phyloP scores from a whole-genome alignment of 2,888 invertebrate species.

The Tupiocoris notatus region DNA sequence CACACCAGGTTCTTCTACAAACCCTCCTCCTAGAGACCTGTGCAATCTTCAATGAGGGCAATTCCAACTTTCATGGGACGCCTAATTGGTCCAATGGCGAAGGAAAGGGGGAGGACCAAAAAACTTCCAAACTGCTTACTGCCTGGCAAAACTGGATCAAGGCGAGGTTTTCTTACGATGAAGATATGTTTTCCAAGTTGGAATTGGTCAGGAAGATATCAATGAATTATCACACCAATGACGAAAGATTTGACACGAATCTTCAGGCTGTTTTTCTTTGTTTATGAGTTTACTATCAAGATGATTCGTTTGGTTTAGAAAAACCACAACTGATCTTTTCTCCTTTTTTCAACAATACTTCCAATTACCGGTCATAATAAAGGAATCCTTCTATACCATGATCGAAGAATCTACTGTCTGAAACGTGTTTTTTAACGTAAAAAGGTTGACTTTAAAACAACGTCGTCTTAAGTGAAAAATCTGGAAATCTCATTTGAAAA shows the following conservation, averaged over 20 bases:
- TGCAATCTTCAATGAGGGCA: slow-evolving; percentile 30
- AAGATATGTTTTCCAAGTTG: neutral
- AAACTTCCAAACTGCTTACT: slow-evolving; percentile 26
- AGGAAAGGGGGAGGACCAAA: slow-evolving; percentile 5
- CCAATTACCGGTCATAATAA: no score
- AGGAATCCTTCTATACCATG: no score
- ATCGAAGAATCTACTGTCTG: no score
- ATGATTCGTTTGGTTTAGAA: no score
- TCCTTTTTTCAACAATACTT: no score
- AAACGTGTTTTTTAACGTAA: no score
- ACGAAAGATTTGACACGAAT: no score
- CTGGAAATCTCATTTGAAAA: neutral
- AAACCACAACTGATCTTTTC: no score
- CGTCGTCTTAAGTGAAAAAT: neutral
- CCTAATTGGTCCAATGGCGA: slow-evolving; percentile 15
- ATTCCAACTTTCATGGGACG: slow-evolving; percentile 23
- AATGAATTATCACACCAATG: no score
- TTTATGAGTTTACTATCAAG: no score
- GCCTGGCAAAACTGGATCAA: neutral
- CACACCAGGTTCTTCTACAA: neutral
- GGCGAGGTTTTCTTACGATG: neutral
- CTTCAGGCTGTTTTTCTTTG: no score
- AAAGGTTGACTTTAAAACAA: neutral
- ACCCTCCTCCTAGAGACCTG: slow-evolving; percentile 5
- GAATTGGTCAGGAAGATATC: neutral